Base-by-base conservation (phyloP, 1,140 invertebrate genomes). In the Drosophila albomicans region DNA sequence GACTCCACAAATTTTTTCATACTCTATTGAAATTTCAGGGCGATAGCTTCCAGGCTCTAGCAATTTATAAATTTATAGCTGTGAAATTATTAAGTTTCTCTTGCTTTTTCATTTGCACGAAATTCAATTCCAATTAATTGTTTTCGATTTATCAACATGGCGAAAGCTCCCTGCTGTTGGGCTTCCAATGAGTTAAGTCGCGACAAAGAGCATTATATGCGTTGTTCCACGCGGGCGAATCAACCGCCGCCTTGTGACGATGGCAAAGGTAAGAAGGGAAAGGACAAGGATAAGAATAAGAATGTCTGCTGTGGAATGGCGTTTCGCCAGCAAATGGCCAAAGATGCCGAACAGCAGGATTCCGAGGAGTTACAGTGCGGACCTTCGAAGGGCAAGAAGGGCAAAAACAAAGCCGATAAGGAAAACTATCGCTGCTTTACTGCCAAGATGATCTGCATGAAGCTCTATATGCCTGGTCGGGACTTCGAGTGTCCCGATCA, bases 21-120 rank as follows among this genome's bases (percentile, higher is more conserved):
- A 84, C 77, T 88, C 80, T 84, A 78, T 87, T 87, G 77, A 78
- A 69, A 75, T 66, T 82, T 87, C 69, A 69, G 70, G 77, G 75
- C 59, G 80, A 64, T 80, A 69, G 77, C 66, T 78, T 74, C 62
- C 57, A 66, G 80, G 77, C 67, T 69, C 46, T 56, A 52, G 69
- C 63, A 43, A 10, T 28, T 15, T 72, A 61, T 28, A 87, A 87
- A 78, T 88, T 87, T 28, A 52, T 49, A 41, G 41, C 46, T 64
- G 71, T 62, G 49, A 79, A 85, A 82, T 65, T 76, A 67, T 66
- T 69, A 78, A 61, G 35, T 51, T 30, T 71, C 49, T n/a, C 15
- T 35, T 71, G 32, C 32, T 32, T 32, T 32, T 32, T 32, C 32
- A 32, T 7, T 32, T 38, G 35, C 35, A 10, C 48, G 10, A 82